These are phyloP conservation scores for Sebastes cheni DNA, from an alignment of 2,797 vertebrate species.

Conservation along the genomic window DNA sequence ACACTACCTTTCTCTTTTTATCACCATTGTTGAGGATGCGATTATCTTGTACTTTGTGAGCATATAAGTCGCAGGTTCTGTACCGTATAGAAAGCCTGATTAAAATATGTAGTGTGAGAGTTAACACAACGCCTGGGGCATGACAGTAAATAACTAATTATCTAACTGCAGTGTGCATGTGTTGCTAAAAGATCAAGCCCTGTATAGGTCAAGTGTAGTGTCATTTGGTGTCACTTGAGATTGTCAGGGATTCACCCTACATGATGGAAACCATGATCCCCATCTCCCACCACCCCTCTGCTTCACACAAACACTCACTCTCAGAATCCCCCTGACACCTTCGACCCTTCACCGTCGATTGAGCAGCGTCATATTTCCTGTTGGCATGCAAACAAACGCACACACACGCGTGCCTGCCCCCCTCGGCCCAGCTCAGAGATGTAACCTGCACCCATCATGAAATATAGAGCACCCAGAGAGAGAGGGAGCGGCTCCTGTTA, in stretches of 20 bases:
- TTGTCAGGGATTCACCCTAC: slow-evolving; percentile 41
- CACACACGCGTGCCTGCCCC: neutral
- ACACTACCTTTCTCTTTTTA: neutral
- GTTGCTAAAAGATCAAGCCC: neutral
- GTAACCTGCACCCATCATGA: slow-evolving; percentile 67
- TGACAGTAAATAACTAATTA: neutral
- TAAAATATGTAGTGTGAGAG: neutral
- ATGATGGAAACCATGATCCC: slow-evolving; percentile 26
- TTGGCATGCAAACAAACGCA: slow-evolving; percentile 4
- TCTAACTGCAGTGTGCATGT: neutral
- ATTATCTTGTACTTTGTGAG: too few relatives aligned
- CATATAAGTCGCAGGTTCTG: neutral
- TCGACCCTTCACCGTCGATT: slow-evolving; percentile 6
- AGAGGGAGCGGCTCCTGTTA: slow-evolving; percentile 45
- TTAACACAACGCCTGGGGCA: neutral
- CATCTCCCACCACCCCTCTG: neutral
- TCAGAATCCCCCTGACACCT: slow-evolving; percentile 26
- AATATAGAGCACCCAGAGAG: slow-evolving; percentile 60
- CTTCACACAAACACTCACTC: neutral
- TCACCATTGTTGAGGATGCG: neutral
- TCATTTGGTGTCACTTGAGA: slow-evolving; percentile 31
- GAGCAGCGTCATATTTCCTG: slow-evolving; percentile 36
- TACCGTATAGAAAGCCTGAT: neutral
- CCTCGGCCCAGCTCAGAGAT: slow-evolving; percentile 12
- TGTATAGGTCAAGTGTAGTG: slow-evolving; percentile 22